Percentiles rank a stretch among this genome's conserved stretches.
Conservation (phyloP, 2,113 vertebrate species). For the Drymodes brunneopygia region DNA sequence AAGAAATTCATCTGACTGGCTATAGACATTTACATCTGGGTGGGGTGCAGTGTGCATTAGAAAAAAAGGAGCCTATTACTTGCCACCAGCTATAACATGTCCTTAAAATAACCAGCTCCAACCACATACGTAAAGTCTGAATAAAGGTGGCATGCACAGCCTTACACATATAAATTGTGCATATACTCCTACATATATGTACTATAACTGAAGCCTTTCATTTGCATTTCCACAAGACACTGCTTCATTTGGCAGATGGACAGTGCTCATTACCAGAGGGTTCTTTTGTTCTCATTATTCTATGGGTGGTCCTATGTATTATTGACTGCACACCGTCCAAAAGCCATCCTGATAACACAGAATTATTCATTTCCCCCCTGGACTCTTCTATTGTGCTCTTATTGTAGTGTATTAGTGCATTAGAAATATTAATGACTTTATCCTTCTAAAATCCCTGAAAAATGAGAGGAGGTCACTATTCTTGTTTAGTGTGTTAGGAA, state of each 20-base stretch:
- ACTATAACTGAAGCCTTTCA: neutral
- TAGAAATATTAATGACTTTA: slow-evolving; percentile 11
- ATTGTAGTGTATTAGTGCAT: neutral
- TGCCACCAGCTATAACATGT: neutral
- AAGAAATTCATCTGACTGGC: slow-evolving; percentile 35
- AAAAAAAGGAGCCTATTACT: neutral
- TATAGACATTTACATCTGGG: neutral
- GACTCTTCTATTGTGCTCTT: neutral
- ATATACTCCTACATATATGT: neutral
- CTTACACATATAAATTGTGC: neutral
- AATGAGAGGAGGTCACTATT: neutral
- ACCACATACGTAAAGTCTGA: neutral
- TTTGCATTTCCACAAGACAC: neutral
- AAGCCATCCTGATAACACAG: neutral
- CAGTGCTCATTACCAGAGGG: neutral
- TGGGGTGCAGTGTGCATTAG: neutral
- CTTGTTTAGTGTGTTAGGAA: neutral
- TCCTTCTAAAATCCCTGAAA: neutral
- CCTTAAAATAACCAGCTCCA: neutral
- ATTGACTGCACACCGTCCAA: neutral
- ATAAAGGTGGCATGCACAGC: neutral
- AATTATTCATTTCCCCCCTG: slow-evolving; percentile 22
- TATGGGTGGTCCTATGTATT: slow-evolving; percentile 8
- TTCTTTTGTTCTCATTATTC: slow-evolving; percentile 10
- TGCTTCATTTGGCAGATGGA: slow-evolving; percentile 15